Base-by-base conservation (phyloP, 2,797 vertebrate species). In the Taeniopygia guttata region DNA sequence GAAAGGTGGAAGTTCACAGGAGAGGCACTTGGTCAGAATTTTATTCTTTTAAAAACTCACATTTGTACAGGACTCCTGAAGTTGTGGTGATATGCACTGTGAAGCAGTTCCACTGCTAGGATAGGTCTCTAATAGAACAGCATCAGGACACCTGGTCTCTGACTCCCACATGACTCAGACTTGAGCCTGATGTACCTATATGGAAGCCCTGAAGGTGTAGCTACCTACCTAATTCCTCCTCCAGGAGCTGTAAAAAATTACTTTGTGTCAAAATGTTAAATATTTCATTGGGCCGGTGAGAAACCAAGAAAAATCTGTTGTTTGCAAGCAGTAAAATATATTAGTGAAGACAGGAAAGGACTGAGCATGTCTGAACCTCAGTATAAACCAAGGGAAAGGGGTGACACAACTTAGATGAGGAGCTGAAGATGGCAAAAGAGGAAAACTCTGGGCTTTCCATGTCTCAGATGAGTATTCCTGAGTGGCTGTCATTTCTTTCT, bases 1-100 rank as follows among this genome's bases (percentile, higher is more conserved):
- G 54, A 77, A 83, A 87, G 68, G 68, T 95, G 54, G 75, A 87
- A 89, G n/a, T 38, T 60, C 72, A 85, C 18, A 58, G 45, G 56
- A 62, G 42, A 93, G 38, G 29, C 19, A 38, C 20, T 90, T 54
- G 74, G n/a, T 79, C 13, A 32, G 38, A 20, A 45, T 42, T 87
- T 85, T 52, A 36, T 43, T 13, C 3, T 70, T 76, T 63, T 51
- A 55, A 48, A 79, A 72, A 77, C 34, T 68, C 30, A 45, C 9
- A 40, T 68, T 68, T 51, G 11, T 34, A 38, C 16, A 66, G 43
- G 30, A 85, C 52, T 68, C 43, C 30, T 83, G 45, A 59, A 66
- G 15, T 14, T 48, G 32, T n/a, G 30, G 22, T 56, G 52, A 7
- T 42, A 23, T 42, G 60, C 5, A 1, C 7, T 36, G 42, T 43